phyloP scores from a whole-genome alignment of 2,797 vertebrate genomes.

The Microchirus variegatus region DNA sequence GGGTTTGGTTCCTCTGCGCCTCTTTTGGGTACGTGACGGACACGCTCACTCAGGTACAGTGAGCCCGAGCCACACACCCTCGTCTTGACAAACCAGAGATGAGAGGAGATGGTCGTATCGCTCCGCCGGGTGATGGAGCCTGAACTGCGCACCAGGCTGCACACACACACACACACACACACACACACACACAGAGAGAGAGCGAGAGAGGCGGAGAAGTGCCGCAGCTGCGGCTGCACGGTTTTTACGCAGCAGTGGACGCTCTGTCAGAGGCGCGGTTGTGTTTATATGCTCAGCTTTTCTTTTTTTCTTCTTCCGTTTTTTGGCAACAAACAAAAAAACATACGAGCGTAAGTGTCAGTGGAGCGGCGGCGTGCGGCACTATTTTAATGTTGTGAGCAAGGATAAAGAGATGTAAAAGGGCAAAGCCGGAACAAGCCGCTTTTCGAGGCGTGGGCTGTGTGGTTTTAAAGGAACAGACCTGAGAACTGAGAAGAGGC shows the following conservation, averaged over 20 bases:
- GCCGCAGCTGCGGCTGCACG: conserved; percentile 5
- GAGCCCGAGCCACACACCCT: conserved; percentile 57
- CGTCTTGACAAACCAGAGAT: conserved; percentile 44
- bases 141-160: conserved; percentile 48
- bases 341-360: background rate
- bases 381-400: conserved; percentile 80
- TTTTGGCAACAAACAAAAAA: background rate
- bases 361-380: conserved; percentile 21
- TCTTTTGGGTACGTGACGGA: conserved; percentile 54
- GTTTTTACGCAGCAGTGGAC: conserved; percentile 15
- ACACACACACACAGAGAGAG: no score
- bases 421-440: conserved; percentile 86
- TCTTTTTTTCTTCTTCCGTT: no score
- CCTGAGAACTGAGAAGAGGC: conserved; percentile 13
- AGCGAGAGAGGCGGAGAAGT: background rate
- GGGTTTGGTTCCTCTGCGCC: conserved; percentile 51
- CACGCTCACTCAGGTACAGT: conserved; percentile 59
- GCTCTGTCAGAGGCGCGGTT: background rate
- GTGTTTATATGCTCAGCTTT: no score
- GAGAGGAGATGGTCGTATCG: conserved; percentile 66
- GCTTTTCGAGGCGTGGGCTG: conserved; percentile 88
- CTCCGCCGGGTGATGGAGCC: conserved; percentile 73
- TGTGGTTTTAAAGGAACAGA: conserved; percentile 81
- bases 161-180: background rate
- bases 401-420: conserved; percentile 82